A percentile compares a stretch with the other conserved stretches of the same genome.
phyloP scores from a whole-genome alignment of 1,140 invertebrate species.

The Drosophila varians region DNA sequence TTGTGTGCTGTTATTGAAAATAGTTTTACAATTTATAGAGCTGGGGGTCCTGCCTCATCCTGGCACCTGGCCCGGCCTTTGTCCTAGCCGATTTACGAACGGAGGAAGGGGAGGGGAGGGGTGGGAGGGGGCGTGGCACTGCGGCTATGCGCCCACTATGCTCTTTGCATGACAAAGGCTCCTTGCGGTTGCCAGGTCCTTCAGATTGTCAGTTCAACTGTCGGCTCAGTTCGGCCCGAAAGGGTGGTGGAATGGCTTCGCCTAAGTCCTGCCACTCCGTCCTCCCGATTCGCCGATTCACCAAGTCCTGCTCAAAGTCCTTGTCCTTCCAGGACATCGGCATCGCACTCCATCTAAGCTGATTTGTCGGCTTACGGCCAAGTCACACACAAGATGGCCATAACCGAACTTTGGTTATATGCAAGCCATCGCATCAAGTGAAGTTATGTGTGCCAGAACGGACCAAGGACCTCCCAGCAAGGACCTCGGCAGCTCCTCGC shows the following conservation, averaged over 20 bases:
- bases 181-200: constrained; percentile 60
- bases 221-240: constrained; percentile 57
- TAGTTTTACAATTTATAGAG: constrained; percentile 80
- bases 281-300: neutral
- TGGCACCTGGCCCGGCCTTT: neutral
- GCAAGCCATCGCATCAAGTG: constrained; percentile 32
- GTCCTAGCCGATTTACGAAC: constrained; percentile 9
- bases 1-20: constrained; percentile 76
- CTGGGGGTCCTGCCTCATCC: neutral
- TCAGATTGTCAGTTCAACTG: constrained; percentile 79
- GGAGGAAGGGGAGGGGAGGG: no score
- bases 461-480: neutral
- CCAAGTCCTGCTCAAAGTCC: constrained; percentile 7
- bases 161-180: constrained; percentile 72
- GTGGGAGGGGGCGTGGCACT: constrained; percentile 44
- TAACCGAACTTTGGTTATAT: constrained; percentile 41
- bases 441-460: constrained; percentile 17
- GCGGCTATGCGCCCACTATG: constrained; percentile 22
- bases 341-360: constrained; percentile 61
- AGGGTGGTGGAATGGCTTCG: neutral
- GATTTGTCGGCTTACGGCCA: constrained; percentile 70
- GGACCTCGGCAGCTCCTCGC: neutral
- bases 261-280: constrained; percentile 17
- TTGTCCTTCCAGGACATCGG: constrained; percentile 12
- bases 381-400: constrained; percentile 42